Evolutionary conservation across 2,797 vertebrate species (phyloP).

Genomic region (Phylloscopus collybita): DNA sequence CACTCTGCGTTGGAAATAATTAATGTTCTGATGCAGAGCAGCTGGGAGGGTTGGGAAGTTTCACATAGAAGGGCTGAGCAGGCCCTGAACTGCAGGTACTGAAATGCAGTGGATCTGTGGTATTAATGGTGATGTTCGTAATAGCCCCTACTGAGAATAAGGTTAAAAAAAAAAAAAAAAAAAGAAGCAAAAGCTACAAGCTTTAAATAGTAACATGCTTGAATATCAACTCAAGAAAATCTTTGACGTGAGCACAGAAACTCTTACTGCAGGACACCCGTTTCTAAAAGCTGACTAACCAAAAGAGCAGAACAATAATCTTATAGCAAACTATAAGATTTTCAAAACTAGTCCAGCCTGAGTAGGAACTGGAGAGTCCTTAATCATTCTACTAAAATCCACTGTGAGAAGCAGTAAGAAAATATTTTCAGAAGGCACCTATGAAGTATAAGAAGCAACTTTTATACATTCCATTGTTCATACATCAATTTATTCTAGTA

Average conservation of each 20-base stretch:
- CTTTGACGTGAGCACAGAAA: neutral
- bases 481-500: neutral
- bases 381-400: neutral
- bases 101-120: neutral
- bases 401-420: neutral
- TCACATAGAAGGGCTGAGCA: constrained; percentile 37
- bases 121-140: neutral
- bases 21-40: neutral
- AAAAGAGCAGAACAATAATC: neutral
- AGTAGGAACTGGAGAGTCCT: neutral
- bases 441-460: neutral
- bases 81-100: neutral
- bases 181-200: neutral
- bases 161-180: too few relatives aligned
- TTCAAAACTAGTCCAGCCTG: neutral
- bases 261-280: neutral
- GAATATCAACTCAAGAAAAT: neutral
- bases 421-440: neutral
- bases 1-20: neutral
- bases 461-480: neutral
- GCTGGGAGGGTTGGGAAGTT: neutral
- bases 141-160: neutral
- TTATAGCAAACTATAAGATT: neutral
- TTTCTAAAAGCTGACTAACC: neutral
- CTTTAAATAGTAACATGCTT: neutral